Conservation (phyloP, 2,113 vertebrate genomes). For the Mormyrus iriodes region DNA sequence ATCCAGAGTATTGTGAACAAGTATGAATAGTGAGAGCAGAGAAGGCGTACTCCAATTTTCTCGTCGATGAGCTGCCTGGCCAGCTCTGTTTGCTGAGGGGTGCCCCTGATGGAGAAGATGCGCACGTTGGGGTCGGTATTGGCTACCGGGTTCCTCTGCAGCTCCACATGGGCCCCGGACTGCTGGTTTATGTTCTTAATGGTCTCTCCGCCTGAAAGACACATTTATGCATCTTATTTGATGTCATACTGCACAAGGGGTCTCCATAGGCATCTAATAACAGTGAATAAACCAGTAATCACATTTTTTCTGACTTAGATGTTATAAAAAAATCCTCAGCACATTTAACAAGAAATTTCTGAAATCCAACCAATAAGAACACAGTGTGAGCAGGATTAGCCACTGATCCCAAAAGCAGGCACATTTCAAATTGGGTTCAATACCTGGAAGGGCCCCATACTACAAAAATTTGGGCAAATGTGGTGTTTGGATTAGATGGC, state of each 20-base stretch:
- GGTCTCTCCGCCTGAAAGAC: constrained; percentile 69
- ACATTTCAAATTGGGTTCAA: neutral
- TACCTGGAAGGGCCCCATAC: neutral
- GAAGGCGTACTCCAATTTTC: constrained; percentile 81
- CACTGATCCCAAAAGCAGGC: neutral
- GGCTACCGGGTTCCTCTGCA: constrained; percentile 76
- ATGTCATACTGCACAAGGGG: neutral
- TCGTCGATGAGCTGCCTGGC: constrained; percentile 96
- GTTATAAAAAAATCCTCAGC: neutral
- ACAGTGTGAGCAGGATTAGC: neutral
- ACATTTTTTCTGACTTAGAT: neutral
- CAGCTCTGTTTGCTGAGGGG: constrained; percentile 87
- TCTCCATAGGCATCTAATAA: neutral
- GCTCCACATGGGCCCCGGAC: constrained; percentile 77
- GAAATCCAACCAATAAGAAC: neutral
- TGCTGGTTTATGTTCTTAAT: constrained; percentile 81
- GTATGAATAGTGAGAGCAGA: neutral
- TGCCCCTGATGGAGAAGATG: constrained; percentile 75
- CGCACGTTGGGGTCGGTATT: constrained; percentile 78
- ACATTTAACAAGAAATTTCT: neutral
- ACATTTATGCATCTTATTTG: neutral
- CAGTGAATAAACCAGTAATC: neutral
- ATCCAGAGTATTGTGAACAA: neutral
- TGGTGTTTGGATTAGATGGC: neutral
- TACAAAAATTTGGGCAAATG: neutral